phyloP scores from a whole-genome alignment of 2,888 invertebrate species.

The Lutraria lutraria region DNA sequence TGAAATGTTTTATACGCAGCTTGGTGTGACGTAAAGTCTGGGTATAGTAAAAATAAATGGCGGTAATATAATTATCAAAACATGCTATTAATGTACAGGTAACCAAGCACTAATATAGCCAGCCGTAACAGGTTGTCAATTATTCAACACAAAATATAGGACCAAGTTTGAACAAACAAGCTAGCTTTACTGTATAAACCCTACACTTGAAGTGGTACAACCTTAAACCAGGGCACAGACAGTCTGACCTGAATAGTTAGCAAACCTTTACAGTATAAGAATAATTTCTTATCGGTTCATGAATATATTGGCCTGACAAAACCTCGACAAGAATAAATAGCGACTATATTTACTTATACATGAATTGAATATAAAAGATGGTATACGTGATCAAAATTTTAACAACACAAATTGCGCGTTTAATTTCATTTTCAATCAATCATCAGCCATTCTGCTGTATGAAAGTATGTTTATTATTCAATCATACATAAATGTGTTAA shows the following conservation, averaged over 20 bases:
- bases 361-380: too few relatives aligned
- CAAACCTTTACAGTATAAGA: background rate
- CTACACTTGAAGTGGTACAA: background rate
- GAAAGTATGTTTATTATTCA: too few relatives aligned
- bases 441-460: too few relatives aligned
- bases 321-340: background rate
- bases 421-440: too few relatives aligned
- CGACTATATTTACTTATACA: too few relatives aligned
- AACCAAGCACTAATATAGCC: background rate
- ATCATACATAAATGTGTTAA: too few relatives aligned
- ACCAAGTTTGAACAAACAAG: background rate
- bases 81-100: background rate
- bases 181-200: background rate
- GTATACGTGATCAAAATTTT: too few relatives aligned
- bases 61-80: background rate
- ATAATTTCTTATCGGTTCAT: background rate
- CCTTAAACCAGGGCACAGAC: background rate
- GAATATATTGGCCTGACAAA: background rate
- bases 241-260: conserved; percentile 20
- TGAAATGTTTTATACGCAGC: background rate
- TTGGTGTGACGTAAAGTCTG: background rate
- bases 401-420: too few relatives aligned
- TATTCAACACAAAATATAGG: background rate
- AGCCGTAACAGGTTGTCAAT: background rate
- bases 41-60: background rate